Base-by-base conservation (phyloP, 2,888 invertebrate species). In the Maniola hyperantus region DNA sequence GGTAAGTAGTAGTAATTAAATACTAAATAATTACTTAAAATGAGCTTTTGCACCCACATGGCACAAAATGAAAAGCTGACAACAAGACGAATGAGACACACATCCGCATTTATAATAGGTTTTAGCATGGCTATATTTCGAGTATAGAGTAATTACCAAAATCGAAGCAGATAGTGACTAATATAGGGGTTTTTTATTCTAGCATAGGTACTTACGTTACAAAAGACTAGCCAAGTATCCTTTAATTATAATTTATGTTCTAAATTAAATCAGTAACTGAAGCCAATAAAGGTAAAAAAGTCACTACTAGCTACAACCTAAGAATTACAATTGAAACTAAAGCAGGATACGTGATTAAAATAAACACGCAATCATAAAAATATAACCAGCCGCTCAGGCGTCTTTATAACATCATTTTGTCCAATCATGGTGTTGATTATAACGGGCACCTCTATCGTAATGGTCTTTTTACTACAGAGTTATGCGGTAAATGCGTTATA, bases 391-490 rank as follows among this genome's bases (percentile, higher is more conserved):
- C n/a, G 34, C 11, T 42, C 44, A 58, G 42, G 46, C 59, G 33
- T 48, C 48, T 59, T 59, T 59, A 59, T 48, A 34, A 59, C 59
- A 59, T 59, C n/a, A 57, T 50, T 20, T 51, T 15, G 10, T 50
- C 48, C 55, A 50, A 57, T 58, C 50, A 64, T 50, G 57, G 64
- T 42, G 58, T 58, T 51, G 33, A 42, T 48, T 50, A 18, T 50
- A 53, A 34, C 65, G 51, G 53, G 65, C 7, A 13, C 13, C 11
- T 26, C 10, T 18, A 44, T 44, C 58, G 15, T 18, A 58, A 44
- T 65, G 33, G 39, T n/a, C 58, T 58, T 53, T 65, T 65, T 65
- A 53, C 34, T 42, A 34, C 58, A 53, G 11, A 65, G 15, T 6
- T 59, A 59, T 65, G 48, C 15, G 53, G 15, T 42, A 46, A 53